These are phyloP conservation scores for Enteromius radiatus DNA, from an alignment of 2,797 vertebrate species.

Conservation along the genomic window DNA sequence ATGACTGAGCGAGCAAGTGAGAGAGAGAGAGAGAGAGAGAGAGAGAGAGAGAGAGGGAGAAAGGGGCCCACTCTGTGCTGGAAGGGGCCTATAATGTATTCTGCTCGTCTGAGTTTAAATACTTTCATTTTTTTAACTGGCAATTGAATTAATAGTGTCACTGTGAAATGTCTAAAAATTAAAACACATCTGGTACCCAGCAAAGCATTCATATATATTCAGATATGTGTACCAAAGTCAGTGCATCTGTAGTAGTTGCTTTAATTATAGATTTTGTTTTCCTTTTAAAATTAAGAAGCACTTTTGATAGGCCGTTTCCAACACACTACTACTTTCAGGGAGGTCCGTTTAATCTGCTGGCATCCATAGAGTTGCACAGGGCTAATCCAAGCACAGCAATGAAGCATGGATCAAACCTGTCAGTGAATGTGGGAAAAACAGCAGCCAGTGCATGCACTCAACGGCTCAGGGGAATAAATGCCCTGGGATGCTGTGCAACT, in stretches of 20 bases:
- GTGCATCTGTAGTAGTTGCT: background rate
- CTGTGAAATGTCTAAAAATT: background rate
- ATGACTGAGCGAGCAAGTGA: constrained; percentile 67
- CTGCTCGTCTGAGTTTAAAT: background rate
- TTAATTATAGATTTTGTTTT: too few species aligned
- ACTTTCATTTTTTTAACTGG: background rate
- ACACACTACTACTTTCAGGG: constrained; percentile 79
- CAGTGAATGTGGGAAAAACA: constrained; percentile 81
- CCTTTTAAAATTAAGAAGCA: constrained; percentile 64
- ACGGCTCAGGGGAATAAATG: constrained; percentile 65
- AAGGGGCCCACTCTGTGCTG: constrained; percentile 6
- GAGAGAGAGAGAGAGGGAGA: constrained; percentile 16
- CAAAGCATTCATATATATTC: background rate
- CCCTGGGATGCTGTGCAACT: constrained; percentile 64
- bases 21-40: constrained; percentile 19
- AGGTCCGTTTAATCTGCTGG: constrained; percentile 81
- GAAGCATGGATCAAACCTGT: constrained; percentile 77
- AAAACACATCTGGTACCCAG: background rate
- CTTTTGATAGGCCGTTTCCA: constrained; percentile 74
- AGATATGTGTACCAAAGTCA: too few species aligned
- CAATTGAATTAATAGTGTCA: background rate
- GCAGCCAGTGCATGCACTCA: constrained; percentile 67
- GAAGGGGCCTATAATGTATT: constrained; percentile 13
- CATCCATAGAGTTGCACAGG: constrained; percentile 79
- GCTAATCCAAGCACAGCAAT: constrained; percentile 77